Percentiles rank a stretch among this genome's conserved stretches.
Conservation (phyloP, 2,888 invertebrate species). For the Noctua pronuba region DNA sequence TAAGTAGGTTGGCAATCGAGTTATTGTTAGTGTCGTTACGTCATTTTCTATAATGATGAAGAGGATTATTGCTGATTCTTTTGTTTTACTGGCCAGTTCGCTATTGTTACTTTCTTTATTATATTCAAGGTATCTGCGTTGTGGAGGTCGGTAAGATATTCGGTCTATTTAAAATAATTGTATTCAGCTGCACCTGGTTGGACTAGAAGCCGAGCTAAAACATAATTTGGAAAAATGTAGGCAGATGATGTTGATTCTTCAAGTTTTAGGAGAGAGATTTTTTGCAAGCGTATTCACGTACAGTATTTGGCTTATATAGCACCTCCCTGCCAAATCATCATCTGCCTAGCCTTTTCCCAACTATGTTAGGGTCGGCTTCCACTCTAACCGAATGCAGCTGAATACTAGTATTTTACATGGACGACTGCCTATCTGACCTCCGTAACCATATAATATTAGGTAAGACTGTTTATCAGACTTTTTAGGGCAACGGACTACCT, state of each 20-base stretch:
- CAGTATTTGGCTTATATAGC: neutral
- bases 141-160: neutral
- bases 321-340: no score
- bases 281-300: neutral
- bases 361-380: no score
- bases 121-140: neutral
- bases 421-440: no score
- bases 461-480: no score
- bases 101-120: neutral
- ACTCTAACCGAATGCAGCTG: no score
- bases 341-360: neutral
- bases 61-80: neutral
- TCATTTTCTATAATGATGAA: constrained; percentile 7
- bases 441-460: no score
- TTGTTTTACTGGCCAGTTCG: constrained; percentile 1
- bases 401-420: no score
- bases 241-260: neutral
- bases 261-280: neutral
- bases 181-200: neutral
- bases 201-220: neutral
- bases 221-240: neutral
- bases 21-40: constrained; percentile 52
- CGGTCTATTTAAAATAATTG: neutral
- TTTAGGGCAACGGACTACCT: no score
- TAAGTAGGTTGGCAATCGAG: constrained; percentile 43